These are phyloP conservation scores for Entelurus aequoreus DNA, from an alignment of 2,113 vertebrate species.

Conservation along the genomic window DNA sequence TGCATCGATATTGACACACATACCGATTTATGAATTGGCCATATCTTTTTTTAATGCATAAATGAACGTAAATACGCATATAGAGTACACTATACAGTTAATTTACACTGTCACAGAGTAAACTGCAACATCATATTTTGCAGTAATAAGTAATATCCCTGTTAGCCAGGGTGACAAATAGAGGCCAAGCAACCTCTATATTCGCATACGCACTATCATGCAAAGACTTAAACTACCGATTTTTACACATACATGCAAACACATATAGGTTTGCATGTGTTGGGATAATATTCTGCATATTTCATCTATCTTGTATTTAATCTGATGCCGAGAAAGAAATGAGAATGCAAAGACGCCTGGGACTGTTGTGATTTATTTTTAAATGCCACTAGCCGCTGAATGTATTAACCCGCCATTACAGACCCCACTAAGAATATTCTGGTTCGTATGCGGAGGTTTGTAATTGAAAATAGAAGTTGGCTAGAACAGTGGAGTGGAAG, in stretches of 20 bases:
- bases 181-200: slow-evolving; percentile 81
- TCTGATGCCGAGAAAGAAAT: slow-evolving; percentile 77
- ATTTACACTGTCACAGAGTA: slow-evolving; percentile 25
- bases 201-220: slow-evolving; percentile 42
- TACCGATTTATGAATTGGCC: background rate
- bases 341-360: slow-evolving; percentile 76
- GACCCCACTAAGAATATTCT: slow-evolving; percentile 57
- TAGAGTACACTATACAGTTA: slow-evolving; percentile 9
- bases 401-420: slow-evolving; percentile 67
- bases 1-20: slow-evolving; percentile 10
- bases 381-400: slow-evolving; percentile 75
- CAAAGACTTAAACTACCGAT: slow-evolving; percentile 17
- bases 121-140: slow-evolving; percentile 76
- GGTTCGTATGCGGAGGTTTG: slow-evolving; percentile 53
- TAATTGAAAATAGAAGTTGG: slow-evolving; percentile 64
- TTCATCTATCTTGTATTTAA: slow-evolving; percentile 96
- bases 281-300: slow-evolving; percentile 74
- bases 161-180: slow-evolving; percentile 77
- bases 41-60: slow-evolving; percentile 11
- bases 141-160: slow-evolving; percentile 87
- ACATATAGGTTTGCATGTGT: slow-evolving; percentile 11
- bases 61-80: slow-evolving; percentile 18
- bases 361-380: slow-evolving; percentile 82
- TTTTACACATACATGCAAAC: slow-evolving; percentile 1
- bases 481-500: slow-evolving; percentile 11